Conservation (phyloP, 2,113 vertebrate genomes). For the Suncus etruscus region DNA sequence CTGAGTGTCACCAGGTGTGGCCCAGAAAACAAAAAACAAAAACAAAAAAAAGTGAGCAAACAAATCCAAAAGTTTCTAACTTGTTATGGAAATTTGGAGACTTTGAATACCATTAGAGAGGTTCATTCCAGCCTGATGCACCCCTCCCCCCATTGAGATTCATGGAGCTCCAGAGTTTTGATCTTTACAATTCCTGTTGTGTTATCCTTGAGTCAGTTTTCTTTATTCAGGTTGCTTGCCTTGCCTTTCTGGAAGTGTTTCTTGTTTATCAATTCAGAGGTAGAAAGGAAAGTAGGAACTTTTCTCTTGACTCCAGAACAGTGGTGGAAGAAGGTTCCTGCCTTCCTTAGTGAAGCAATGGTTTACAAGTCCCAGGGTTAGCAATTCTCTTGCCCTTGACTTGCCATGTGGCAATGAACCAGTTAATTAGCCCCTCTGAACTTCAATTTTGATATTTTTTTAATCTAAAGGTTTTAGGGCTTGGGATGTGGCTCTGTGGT, state of each 20-base stretch:
- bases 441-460: conserved; percentile 24
- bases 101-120: background rate
- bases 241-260: conserved; percentile 27
- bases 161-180: background rate
- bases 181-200: background rate
- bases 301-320: conserved; percentile 10
- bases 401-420: background rate
- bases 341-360: background rate
- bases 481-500: too few species aligned
- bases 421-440: conserved; percentile 11
- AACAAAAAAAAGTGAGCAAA: too few species aligned
- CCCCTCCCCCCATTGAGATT: background rate
- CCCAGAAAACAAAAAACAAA: too few species aligned
- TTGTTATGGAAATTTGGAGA: conserved; percentile 54
- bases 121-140: background rate
- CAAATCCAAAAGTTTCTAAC: conserved; percentile 37
- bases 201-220: background rate
- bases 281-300: background rate
- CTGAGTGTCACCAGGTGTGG: too few species aligned
- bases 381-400: background rate
- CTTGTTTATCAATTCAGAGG: conserved; percentile 37
- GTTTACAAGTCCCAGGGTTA: background rate
- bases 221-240: conserved; percentile 4
- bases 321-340: background rate
- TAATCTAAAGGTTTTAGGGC: too few species aligned